phyloP scores from a whole-genome alignment of 2,113 vertebrate species.

The Grantiella picta region DNA sequence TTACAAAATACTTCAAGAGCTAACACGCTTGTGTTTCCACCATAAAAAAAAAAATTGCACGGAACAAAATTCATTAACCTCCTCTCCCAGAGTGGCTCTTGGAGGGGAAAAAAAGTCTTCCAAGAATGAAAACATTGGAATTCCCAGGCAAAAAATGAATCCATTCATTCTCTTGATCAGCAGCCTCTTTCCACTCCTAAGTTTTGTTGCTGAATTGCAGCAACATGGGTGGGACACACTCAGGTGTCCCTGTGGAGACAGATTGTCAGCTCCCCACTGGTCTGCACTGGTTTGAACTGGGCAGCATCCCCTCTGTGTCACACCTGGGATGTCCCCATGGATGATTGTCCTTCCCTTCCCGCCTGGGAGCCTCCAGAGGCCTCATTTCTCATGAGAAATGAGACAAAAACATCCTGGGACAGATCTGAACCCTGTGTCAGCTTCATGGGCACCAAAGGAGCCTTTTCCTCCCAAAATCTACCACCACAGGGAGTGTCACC shows the following conservation, averaged over 20 bases:
- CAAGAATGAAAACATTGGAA: background rate
- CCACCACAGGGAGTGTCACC: accelerated
- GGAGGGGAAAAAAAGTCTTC: background rate
- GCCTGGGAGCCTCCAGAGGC: background rate
- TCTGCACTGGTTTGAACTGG: background rate
- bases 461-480: background rate
- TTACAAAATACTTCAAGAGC: background rate
- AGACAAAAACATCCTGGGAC: background rate
- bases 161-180: background rate
- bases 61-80: background rate
- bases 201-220: background rate
- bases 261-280: background rate
- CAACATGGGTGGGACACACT: accelerated
- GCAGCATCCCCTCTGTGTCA: background rate
- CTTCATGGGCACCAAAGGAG: background rate
- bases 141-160: background rate
- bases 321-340: accelerated
- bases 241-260: background rate
- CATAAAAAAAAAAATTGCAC: background rate
- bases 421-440: background rate
- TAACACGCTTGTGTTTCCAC: background rate
- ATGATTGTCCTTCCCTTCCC: background rate
- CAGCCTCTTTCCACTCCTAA: background rate
- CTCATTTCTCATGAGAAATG: background rate
- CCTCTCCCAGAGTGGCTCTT: background rate